Evolutionary conservation across 2,797 vertebrate species (phyloP).

Genomic region (Emys orbicularis): DNA sequence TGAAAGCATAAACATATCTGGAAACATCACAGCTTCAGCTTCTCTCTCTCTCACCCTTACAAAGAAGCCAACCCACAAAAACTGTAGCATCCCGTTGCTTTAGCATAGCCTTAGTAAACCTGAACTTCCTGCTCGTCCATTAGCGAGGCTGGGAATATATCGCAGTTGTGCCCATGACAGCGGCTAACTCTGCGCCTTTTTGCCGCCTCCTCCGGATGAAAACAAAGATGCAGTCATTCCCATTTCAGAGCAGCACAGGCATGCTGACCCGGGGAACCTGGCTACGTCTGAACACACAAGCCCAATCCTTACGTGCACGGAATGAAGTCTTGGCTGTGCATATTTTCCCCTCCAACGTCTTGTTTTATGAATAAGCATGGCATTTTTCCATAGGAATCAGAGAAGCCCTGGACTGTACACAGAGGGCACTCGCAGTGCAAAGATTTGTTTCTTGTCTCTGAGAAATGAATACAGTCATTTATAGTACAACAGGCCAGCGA

Average conservation of each 20-base stretch:
- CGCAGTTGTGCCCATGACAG: too few species aligned
- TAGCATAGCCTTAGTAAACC: background rate
- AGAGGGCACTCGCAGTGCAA: background rate
- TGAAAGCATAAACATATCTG: background rate
- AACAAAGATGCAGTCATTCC: background rate
- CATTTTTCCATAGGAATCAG: background rate
- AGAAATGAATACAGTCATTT: background rate
- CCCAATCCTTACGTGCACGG: background rate
- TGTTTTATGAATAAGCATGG: background rate
- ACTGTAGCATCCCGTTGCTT: background rate
- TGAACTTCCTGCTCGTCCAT: background rate
- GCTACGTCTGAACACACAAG: too few species aligned
- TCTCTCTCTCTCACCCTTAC: background rate
- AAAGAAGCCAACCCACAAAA: background rate
- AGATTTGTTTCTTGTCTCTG: background rate
- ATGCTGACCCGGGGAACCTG: background rate
- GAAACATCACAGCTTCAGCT: background rate
- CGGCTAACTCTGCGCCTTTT: background rate
- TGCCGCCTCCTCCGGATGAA: background rate
- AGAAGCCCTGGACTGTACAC: background rate
- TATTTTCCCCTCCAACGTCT: background rate
- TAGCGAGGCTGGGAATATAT: background rate
- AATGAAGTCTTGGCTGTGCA: background rate
- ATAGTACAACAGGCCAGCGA: background rate
- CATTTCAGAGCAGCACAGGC: background rate